phyloP scores from a whole-genome alignment of 23 tunicate species.

The Botrylloides violaceus region DNA sequence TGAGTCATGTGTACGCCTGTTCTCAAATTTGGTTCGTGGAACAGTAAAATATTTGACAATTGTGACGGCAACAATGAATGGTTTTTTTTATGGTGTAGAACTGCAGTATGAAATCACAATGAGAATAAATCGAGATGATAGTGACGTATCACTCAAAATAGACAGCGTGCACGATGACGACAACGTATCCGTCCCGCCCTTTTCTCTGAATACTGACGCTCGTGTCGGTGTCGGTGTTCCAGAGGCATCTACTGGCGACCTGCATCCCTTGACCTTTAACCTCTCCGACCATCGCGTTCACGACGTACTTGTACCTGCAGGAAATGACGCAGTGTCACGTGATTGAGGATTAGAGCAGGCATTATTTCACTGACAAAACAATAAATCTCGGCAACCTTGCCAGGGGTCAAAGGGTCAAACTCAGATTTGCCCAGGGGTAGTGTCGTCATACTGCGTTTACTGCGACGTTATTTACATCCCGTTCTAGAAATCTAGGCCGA shows the following conservation, averaged over 20 bases:
- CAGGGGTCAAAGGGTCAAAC: too few relatives aligned
- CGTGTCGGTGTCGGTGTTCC: constrained; percentile 63
- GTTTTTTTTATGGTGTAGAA: too few relatives aligned
- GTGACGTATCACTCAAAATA: constrained; percentile 53
- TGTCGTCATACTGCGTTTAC: too few relatives aligned
- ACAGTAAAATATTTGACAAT: too few relatives aligned
- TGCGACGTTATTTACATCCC: too few relatives aligned
- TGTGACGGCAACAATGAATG: too few relatives aligned
- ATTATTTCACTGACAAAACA: neutral
- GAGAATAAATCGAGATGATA: too few relatives aligned
- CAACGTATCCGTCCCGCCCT: constrained; percentile 38
- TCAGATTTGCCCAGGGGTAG: too few relatives aligned
- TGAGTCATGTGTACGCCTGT: too few relatives aligned
- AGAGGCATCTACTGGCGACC: constrained; percentile 69
- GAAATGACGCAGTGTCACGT: neutral
- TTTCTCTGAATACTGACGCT: constrained; percentile 51
- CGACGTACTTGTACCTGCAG: constrained; percentile 77
- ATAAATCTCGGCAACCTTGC: neutral
- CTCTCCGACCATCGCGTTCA: constrained; percentile 69
- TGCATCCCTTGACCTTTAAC: constrained; percentile 54
- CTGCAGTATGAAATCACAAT: too few relatives aligned
- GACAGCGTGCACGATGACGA: constrained; percentile 75
- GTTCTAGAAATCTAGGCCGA: too few relatives aligned
- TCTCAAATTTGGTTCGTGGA: too few relatives aligned
- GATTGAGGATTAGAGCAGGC: neutral